Evolutionary conservation across 2,797 vertebrate genomes (phyloP), one percentile per base, ranked within the genome.

Genomic region (Falco columbarius): DNA sequence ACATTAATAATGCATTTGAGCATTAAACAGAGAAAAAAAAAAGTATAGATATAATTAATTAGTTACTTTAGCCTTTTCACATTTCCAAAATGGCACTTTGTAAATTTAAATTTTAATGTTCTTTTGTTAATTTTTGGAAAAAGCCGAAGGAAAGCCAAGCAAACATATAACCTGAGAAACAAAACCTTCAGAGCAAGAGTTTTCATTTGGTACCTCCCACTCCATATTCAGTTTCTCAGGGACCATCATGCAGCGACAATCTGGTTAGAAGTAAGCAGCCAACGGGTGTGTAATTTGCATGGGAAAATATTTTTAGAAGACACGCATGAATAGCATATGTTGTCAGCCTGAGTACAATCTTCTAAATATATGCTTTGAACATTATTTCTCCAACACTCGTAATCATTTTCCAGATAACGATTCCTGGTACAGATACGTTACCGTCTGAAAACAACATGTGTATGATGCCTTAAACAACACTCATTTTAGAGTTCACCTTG

Each of bases 221-320:
- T 91, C 72, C 61, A 17, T 42, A 36, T 81, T 87, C 77, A 56
- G 23, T 76, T 91, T 91, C 74, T 85, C 26, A 51, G 65, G 73
- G 75, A 82, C 29, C 46, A 86, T 52, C 72, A 54, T 4, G 63
- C 72, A 90, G 75, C 4, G 38, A 67, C 91, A 96, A 90, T 90
- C 75, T 86, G 87, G 68, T 86, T 81, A 71, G 75, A 87, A 81
- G 55, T 15, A 81, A 82, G 65, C 79, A 94, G 86, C 56, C 68
- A 91, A 81, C 0, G 24, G 42, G 55, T 65, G 66, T 65, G 52
- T 54, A 87, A 94, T 87, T 92, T 94, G 81, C 92, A 96, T 91
- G 75, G 56, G 79, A 67, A 94, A 96, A 88, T 94, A 96, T 68
- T 94, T 96, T 92, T 95, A 83, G 96, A 91, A 77, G 91, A 95